Evolutionary conservation across 2,888 invertebrate genomes (phyloP).

Genomic region (Sclerodermus sp.): DNA sequence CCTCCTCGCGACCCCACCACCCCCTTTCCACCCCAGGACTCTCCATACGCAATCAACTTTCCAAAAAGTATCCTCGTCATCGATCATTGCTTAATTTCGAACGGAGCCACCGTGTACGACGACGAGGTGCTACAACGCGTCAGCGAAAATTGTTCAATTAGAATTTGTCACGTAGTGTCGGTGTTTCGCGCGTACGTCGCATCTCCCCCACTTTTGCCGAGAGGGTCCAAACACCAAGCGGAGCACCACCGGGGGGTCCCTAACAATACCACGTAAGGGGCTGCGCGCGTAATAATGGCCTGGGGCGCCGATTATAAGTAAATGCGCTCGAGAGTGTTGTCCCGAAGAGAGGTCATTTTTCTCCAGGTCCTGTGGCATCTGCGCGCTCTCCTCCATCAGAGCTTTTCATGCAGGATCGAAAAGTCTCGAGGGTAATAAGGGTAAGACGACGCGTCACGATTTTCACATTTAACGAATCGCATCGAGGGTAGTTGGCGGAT

Average conservation of each 20-base stretch:
- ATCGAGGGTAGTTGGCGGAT: no score
- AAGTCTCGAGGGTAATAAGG: no score
- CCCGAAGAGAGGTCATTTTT: no score
- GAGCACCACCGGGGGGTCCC: slow-evolving; percentile 26
- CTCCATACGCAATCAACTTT: no score
- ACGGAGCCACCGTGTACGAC: no score
- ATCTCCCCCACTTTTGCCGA: not conserved
- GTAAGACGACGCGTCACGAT: no score
- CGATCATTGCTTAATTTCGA: not conserved
- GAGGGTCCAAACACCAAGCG: not conserved
- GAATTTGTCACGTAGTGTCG: slow-evolving; percentile 51
- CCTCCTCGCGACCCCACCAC: slow-evolving; percentile 72
- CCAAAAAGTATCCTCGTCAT: no score
- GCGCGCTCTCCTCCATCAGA: no score
- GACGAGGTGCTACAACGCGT: slow-evolving; percentile 2
- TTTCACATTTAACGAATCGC: no score
- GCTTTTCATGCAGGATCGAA: no score
- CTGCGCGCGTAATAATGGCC: slow-evolving; percentile 50
- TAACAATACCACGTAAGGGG: slow-evolving; percentile 43
- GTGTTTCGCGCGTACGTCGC: slow-evolving; percentile 26
- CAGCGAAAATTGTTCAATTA: slow-evolving; percentile 50
- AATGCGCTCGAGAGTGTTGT: not conserved
- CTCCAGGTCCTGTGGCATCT: no score
- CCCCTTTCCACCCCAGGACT: slow-evolving; percentile 58
- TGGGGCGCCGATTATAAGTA: slow-evolving; percentile 46